These are phyloP conservation scores for Brenthis hecate DNA, from an alignment of 2,888 invertebrate species.

Conservation along the genomic window DNA sequence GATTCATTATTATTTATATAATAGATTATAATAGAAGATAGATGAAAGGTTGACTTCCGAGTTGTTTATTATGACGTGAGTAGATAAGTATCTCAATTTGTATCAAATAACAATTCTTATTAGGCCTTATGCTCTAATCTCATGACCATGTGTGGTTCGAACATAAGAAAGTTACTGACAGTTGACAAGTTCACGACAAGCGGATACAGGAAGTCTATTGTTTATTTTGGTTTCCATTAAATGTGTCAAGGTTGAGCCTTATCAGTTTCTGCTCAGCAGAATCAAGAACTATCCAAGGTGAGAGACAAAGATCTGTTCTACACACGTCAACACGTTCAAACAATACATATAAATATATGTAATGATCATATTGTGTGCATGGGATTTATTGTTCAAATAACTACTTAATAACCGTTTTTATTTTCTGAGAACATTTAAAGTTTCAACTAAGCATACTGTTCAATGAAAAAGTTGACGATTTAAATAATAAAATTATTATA, in stretches of 20 bases:
- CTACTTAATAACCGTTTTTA: no score
- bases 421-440: no score
- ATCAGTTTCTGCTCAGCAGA: constrained; percentile 35
- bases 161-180: constrained; percentile 67
- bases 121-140: constrained; percentile 9
- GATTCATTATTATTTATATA: no score
- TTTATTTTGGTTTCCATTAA: constrained; percentile 55
- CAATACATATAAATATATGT: constrained; percentile 22
- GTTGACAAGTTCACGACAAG: constrained; percentile 53
- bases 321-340: constrained; percentile 27
- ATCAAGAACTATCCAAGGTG: constrained; percentile 41
- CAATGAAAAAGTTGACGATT: no score
- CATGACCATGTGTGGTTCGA: constrained; percentile 28
- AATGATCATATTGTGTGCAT: constrained; percentile 32
- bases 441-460: no score
- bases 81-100: background rate
- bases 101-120: background rate
- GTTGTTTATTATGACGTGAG: no score
- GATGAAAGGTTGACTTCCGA: no score
- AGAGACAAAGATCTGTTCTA: constrained; percentile 33
- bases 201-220: constrained; percentile 69
- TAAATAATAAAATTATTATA: no score
- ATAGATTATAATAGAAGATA: no score
- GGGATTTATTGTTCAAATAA: constrained; percentile 10
- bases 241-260: constrained; percentile 58